Conservation (phyloP, 2,888 invertebrate genomes). For the Mythimna impura region DNA sequence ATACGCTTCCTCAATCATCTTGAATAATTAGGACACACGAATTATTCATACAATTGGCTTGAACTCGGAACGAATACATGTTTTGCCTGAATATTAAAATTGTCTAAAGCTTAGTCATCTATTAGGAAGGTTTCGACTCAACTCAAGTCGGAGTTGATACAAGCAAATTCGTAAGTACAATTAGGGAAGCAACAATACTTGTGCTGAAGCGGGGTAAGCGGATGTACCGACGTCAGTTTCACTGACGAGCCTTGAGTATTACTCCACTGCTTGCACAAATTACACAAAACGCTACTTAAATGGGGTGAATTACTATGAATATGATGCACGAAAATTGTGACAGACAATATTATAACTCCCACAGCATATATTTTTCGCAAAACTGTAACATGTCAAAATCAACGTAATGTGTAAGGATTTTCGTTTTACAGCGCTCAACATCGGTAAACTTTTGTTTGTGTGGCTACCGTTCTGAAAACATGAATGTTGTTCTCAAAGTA, state of each 20-base stretch:
- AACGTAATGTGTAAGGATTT: conserved; percentile 44
- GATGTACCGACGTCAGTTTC: conserved; percentile 80
- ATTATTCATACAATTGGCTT: conserved; percentile 53
- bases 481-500: conserved; percentile 79
- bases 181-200: conserved; percentile 67
- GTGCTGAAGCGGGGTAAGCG: conserved; percentile 77
- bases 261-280: conserved; percentile 72
- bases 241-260: conserved; percentile 80
- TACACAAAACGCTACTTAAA: conserved; percentile 40
- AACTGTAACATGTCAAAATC: conserved; percentile 20
- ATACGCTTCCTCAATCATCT: conserved; percentile 77
- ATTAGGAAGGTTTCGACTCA: conserved; percentile 7
- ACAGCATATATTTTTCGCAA: conserved; percentile 5
- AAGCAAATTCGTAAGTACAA: conserved; percentile 46
- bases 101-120: conserved; percentile 31
- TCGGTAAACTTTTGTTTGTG: conserved; percentile 71
- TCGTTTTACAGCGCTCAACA: conserved; percentile 55
- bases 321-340: conserved; percentile 13
- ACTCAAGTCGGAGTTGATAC: not conserved
- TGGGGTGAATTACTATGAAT: conserved; percentile 41
- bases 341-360: conserved; percentile 10
- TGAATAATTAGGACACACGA: conserved; percentile 73
- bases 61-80: conserved; percentile 30
- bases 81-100: conserved; percentile 33
- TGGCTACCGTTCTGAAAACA: conserved; percentile 82